These are phyloP conservation scores for Apogon talboti DNA, from an alignment of 2,797 vertebrate genomes.

Conservation along the genomic window DNA sequence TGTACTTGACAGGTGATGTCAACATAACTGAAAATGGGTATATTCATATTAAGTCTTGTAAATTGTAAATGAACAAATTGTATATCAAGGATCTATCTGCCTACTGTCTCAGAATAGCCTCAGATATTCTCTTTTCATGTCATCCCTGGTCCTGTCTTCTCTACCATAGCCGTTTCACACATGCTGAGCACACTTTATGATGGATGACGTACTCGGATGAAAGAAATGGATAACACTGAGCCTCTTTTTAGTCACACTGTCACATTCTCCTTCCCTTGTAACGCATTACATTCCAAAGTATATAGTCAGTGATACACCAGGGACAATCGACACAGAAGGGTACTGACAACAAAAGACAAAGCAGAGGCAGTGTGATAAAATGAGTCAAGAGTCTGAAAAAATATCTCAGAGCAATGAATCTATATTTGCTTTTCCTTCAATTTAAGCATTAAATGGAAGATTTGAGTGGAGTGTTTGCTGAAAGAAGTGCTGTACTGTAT, in stretches of 20 bases:
- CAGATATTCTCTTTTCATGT: constrained; percentile 5
- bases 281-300: constrained; percentile 30
- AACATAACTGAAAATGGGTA: not conserved
- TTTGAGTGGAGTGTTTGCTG: constrained; percentile 22
- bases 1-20: not conserved
- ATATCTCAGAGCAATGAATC: constrained; percentile 30
- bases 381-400: constrained; percentile 22
- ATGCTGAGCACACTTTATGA: constrained; percentile 50
- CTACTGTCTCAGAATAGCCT: constrained; percentile 9
- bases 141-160: constrained; percentile 7
- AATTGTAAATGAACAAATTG: constrained; percentile 1
- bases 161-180: constrained; percentile 44
- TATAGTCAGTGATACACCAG: constrained; percentile 25
- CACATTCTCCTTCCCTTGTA: constrained; percentile 35
- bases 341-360: constrained; percentile 8
- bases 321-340: constrained; percentile 39
- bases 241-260: constrained; percentile 55
- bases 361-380: constrained; percentile 22
- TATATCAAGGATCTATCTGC: constrained; percentile 4
- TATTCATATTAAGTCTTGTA: constrained; percentile 4
- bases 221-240: constrained; percentile 48
- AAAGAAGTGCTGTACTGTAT: not conserved
- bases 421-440: constrained; percentile 23
- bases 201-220: constrained; percentile 45
- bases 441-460: constrained; percentile 3